Evolutionary conservation across 2,888 invertebrate genomes (phyloP).

Genomic region (Steinernema hermaphroditum): DNA sequence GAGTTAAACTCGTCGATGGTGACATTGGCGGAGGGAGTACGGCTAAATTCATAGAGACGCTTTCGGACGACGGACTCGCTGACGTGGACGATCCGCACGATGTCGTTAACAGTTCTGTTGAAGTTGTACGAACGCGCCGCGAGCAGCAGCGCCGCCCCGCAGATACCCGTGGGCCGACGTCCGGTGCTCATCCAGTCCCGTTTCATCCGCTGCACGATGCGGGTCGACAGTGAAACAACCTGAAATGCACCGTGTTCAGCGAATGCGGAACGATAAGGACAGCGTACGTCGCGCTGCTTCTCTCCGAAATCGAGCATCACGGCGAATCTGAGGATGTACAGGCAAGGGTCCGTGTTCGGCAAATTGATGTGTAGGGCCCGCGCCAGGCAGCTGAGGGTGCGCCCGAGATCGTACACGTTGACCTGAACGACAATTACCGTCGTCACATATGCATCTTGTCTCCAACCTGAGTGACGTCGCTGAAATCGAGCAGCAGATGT

Average conservation of each 20-base stretch:
- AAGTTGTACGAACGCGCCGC: slow-evolving; percentile 85
- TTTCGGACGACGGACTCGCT: slow-evolving; percentile 63
- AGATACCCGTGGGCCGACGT: slow-evolving; percentile 90
- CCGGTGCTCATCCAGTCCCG: slow-evolving; percentile 95
- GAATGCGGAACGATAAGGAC: background rate
- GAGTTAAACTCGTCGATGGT: slow-evolving; percentile 95
- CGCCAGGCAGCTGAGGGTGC: slow-evolving; percentile 85
- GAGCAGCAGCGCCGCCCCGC: slow-evolving; percentile 93
- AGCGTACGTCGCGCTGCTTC: slow-evolving; percentile 81
- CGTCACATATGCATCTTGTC: background rate
- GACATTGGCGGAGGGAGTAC: slow-evolving; percentile 89
- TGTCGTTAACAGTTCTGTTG: slow-evolving; percentile 55
- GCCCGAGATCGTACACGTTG: slow-evolving; percentile 90
- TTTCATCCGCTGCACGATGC: slow-evolving; percentile 95
- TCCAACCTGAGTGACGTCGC: slow-evolving; percentile 76
- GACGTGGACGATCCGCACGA: slow-evolving; percentile 64
- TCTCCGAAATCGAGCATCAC: slow-evolving; percentile 83
- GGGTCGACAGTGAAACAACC: slow-evolving; percentile 88
- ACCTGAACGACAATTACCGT: slow-evolving; percentile 73
- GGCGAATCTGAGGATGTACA: slow-evolving; percentile 92
- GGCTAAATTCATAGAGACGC: slow-evolving; percentile 85
- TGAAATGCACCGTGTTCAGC: slow-evolving; percentile 29
- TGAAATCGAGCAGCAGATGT: slow-evolving; percentile 93
- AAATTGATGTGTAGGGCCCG: slow-evolving; percentile 80
- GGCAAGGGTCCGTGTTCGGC: slow-evolving; percentile 80